Percentiles rank a stretch among this genome's conserved stretches.
phyloP scores from a whole-genome alignment of 2,888 invertebrate genomes.

The Ochlodes sylvanus region DNA sequence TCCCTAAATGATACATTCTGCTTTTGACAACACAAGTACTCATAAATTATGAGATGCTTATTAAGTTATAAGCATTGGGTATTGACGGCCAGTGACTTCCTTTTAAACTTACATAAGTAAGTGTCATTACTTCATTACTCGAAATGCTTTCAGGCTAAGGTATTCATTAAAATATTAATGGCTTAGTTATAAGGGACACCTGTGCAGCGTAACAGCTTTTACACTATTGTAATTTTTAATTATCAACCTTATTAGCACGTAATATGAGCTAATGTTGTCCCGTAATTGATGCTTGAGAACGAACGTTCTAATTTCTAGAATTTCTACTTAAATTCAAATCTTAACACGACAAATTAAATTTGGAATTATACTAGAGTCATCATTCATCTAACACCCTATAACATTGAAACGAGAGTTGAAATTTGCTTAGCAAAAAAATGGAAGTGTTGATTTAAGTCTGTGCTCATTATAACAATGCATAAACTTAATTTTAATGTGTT shows the following conservation, averaged over 20 bases:
- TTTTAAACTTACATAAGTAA: constrained; percentile 16
- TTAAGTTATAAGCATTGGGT: not conserved
- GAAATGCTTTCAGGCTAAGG: constrained; percentile 16
- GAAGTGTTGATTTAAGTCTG: constrained; percentile 29
- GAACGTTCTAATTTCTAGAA: constrained; percentile 71
- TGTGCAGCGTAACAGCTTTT: constrained; percentile 13
- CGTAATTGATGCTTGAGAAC: constrained; percentile 51
- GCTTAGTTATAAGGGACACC: constrained; percentile 16
- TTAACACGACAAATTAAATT: constrained; percentile 48
- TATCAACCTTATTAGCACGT: constrained; percentile 21
- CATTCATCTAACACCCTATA: constrained; percentile 27
- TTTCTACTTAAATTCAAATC: constrained; percentile 70
- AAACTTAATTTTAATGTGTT: constrained; percentile 18
- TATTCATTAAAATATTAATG: constrained; percentile 21
- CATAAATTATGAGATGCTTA: not conserved
- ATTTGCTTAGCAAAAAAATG: not conserved
- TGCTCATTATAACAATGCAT: constrained; percentile 1
- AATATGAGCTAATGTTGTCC: constrained; percentile 10
- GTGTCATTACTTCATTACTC: constrained; percentile 24
- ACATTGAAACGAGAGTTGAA: not conserved
- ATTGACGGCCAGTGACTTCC: constrained; percentile 9
- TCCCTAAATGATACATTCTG: not conserved
- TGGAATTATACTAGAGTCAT: not conserved
- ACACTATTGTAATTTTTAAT: not conserved
- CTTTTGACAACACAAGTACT: not conserved